phyloP scores from a whole-genome alignment of 2,888 invertebrate genomes.

The Erebia ligea region DNA sequence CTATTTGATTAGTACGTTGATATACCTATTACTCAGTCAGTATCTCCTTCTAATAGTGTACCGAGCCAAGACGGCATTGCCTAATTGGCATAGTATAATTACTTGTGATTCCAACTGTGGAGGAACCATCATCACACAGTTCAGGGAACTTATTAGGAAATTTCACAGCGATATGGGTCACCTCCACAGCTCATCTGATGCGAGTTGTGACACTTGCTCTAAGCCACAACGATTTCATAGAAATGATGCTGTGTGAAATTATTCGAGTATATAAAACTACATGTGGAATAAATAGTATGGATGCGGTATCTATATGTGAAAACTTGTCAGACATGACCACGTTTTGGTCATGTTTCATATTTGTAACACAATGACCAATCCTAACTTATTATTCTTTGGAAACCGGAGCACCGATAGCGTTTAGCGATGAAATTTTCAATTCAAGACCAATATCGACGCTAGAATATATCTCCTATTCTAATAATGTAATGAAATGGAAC shows the following conservation, averaged over 20 bases:
- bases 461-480: too few relatives aligned
- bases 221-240: slow-evolving; percentile 33
- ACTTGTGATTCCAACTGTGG: slow-evolving; percentile 13
- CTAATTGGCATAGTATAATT: neutral
- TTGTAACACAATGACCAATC: too few relatives aligned
- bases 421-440: too few relatives aligned
- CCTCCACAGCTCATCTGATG: slow-evolving; percentile 9
- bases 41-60: too few relatives aligned
- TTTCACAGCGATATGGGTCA: slow-evolving; percentile 25
- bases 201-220: slow-evolving; percentile 31
- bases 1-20: too few relatives aligned
- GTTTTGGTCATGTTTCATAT: neutral
- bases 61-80: too few relatives aligned
- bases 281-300: slow-evolving; percentile 6
- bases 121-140: neutral
- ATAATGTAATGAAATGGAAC: too few relatives aligned
- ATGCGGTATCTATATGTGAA: slow-evolving; percentile 13
- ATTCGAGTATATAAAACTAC: slow-evolving; percentile 7
- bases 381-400: too few relatives aligned
- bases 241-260: slow-evolving; percentile 30
- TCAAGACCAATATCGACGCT: too few relatives aligned
- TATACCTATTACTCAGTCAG: too few relatives aligned
- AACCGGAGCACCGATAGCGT: too few relatives aligned
- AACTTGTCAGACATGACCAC: neutral
- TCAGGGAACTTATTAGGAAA: slow-evolving; percentile 17